These are phyloP conservation scores for Morpho deidamia DNA, from an alignment of 2,888 invertebrate species.

Conservation along the genomic window DNA sequence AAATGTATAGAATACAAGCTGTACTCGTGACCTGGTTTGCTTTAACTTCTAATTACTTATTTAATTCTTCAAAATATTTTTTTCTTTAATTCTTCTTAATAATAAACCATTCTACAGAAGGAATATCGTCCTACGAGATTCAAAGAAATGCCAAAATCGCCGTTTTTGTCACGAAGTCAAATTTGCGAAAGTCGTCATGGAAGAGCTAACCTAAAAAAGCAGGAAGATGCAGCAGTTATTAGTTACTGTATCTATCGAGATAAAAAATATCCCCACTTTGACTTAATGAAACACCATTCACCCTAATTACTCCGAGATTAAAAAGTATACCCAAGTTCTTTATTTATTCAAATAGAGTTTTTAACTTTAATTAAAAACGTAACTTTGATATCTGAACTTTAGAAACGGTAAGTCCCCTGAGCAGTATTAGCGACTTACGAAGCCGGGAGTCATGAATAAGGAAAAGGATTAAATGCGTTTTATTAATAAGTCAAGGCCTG, in stretches of 20 bases:
- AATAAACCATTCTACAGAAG: too few species aligned
- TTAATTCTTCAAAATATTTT: too few species aligned
- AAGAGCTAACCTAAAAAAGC: too few species aligned
- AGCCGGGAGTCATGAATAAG: conserved; percentile 12
- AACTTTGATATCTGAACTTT: conserved; percentile 20
- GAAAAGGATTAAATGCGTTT: conserved; percentile 9
- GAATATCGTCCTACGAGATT: too few species aligned
- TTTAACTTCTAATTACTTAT: too few species aligned
- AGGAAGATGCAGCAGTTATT: too few species aligned
- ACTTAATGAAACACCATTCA: conserved; percentile 3
- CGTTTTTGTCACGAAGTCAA: too few species aligned
- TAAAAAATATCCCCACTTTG: neutral
- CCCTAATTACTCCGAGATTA: neutral
- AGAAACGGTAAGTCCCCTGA: conserved; percentile 11
- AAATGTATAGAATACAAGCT: too few species aligned
- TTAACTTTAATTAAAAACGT: conserved; percentile 25
- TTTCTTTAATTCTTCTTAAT: too few species aligned
- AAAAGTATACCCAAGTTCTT: conserved; percentile 10
- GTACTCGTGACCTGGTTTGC: too few species aligned
- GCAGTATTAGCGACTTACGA: conserved; percentile 6
- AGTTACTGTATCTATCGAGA: too few species aligned
- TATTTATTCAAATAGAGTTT: conserved; percentile 26
- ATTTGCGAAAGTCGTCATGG: neutral
- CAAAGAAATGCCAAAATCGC: too few species aligned
- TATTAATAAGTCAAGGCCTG: neutral